phyloP scores from a whole-genome alignment of 2,888 invertebrate species.

The Hirtodrosophila duncani region DNA sequence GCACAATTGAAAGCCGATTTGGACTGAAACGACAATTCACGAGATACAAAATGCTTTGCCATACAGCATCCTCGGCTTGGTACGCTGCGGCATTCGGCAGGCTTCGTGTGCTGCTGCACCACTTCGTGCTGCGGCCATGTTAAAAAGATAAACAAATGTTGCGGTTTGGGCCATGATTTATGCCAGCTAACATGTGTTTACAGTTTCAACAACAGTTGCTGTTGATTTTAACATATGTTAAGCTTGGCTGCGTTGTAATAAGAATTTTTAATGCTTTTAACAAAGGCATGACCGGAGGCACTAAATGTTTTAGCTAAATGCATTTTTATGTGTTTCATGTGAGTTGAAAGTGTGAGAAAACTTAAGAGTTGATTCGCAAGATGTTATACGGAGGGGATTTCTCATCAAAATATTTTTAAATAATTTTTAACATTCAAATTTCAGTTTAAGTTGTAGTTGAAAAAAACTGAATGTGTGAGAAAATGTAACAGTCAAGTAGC shows the following conservation, averaged over 20 bases:
- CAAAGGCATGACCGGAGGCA: constrained; percentile 23
- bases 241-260: no score
- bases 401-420: no score
- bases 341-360: constrained; percentile 11
- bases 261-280: constrained; percentile 25
- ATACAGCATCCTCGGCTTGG: constrained; percentile 8
- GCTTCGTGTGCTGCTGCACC: neutral
- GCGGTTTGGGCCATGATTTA: constrained; percentile 28
- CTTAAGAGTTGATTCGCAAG: neutral
- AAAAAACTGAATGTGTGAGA: no score
- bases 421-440: no score
- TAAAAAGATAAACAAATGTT: constrained; percentile 54
- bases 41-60: no score
- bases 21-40: no score
- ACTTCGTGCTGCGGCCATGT: constrained; percentile 25
- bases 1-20: no score
- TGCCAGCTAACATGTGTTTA: constrained; percentile 30
- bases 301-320: constrained; percentile 2
- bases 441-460: no score
- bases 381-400: no score
- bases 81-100: constrained; percentile 15
- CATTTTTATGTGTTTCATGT: constrained; percentile 22
- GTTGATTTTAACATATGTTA: constrained; percentile 16
- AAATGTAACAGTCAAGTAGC: neutral
- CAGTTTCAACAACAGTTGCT: constrained; percentile 15